These are phyloP conservation scores for Cichladusa arquata DNA, from an alignment of 2,113 vertebrate species.

Conservation along the genomic window DNA sequence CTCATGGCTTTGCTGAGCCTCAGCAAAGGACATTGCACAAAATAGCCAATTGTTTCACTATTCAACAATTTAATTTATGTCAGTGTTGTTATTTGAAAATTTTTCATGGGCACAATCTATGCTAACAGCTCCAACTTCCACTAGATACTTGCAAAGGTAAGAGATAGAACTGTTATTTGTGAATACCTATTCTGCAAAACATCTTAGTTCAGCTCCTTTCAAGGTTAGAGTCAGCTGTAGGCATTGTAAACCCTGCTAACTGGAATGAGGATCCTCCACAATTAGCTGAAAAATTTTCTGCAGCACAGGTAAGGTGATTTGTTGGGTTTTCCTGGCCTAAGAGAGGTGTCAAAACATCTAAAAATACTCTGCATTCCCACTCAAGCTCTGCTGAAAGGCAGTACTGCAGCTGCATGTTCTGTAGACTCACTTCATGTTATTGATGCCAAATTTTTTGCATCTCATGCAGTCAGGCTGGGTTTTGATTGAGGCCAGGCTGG, in stretches of 20 bases:
- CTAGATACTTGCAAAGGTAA: neutral
- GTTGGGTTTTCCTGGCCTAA: neutral
- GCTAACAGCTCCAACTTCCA: neutral
- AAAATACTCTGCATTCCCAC: neutral
- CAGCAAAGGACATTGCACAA: neutral
- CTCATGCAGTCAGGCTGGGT: neutral
- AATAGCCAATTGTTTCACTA: neutral
- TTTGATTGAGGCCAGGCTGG: neutral
- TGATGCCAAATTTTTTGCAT: neutral
- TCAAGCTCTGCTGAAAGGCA: neutral
- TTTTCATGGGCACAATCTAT: neutral
- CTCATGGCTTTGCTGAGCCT: neutral
- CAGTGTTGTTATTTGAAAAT: neutral
- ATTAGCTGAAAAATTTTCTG: neutral
- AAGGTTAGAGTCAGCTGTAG: neutral
- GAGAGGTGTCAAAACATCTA: neutral
- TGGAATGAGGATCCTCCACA: neutral
- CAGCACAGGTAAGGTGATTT: rapidly evolving
- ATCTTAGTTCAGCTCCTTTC: neutral
- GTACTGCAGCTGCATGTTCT: neutral
- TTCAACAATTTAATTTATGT: neutral
- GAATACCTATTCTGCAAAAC: neutral
- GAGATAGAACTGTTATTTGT: neutral
- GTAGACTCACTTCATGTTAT: neutral
- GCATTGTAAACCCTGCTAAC: neutral